phyloP scores from a whole-genome alignment of 2,797 vertebrate genomes.

The Stomatorhinus walkeri region DNA sequence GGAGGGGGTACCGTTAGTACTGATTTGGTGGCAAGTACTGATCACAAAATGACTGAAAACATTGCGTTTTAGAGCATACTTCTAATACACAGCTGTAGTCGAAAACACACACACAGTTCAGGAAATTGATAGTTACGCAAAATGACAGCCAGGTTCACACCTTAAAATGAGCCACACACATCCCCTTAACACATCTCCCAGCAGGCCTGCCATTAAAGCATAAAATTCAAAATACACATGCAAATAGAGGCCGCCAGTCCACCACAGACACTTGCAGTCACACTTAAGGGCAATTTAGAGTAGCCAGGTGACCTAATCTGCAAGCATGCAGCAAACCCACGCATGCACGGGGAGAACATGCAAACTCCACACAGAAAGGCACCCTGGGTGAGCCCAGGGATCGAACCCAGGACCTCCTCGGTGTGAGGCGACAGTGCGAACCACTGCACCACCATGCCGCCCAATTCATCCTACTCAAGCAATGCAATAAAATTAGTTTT shows the following conservation, averaged over 20 bases:
- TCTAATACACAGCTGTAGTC: background rate
- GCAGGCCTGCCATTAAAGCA: background rate
- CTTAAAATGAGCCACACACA: background rate
- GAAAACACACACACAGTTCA: background rate
- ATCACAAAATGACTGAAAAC: background rate
- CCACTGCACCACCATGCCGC: no score
- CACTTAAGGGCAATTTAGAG: no score
- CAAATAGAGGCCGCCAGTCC: background rate
- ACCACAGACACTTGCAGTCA: no score
- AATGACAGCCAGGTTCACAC: background rate
- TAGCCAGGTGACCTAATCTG: no score
- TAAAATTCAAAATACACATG: background rate
- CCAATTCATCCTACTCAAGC: background rate
- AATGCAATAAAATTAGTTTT: background rate
- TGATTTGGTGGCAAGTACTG: background rate
- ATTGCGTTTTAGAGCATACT: background rate
- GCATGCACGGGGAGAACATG: no score
- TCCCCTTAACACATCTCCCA: background rate
- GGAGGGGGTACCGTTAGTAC: background rate
- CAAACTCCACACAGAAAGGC: no score
- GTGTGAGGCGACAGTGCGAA: no score
- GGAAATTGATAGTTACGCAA: background rate
- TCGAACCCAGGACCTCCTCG: no score
- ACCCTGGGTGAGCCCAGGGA: no score
- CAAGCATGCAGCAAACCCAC: no score